phyloP scores from a whole-genome alignment of 2,888 invertebrate species.

The Cephus pulcher region DNA sequence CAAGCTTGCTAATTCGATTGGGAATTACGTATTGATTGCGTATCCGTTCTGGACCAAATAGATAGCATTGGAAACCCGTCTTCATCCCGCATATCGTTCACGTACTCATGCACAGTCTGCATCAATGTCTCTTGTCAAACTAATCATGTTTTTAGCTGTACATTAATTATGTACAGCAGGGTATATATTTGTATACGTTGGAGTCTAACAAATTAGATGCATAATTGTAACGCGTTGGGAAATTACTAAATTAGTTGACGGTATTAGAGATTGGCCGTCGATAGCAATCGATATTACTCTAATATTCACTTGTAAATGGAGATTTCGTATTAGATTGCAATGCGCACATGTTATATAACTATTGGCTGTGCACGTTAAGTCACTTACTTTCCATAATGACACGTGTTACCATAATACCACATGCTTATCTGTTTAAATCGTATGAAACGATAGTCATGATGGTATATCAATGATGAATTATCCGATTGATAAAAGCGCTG shows the following conservation, averaged over 20 bases:
- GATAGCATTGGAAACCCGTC: background rate
- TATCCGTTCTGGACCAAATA: background rate
- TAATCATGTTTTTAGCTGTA: background rate
- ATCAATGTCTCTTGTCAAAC: background rate
- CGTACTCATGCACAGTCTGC: background rate
- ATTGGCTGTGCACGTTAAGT: background rate
- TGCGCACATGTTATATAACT: background rate
- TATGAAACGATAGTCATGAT: background rate
- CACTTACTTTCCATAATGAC: background rate
- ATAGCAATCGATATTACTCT: background rate
- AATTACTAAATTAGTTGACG: background rate
- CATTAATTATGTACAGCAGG: background rate
- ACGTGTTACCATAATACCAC: background rate
- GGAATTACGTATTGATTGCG: background rate
- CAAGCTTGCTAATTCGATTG: constrained; percentile 50
- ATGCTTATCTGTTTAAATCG: background rate
- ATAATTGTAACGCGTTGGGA: background rate
- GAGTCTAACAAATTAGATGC: background rate
- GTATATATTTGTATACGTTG: background rate
- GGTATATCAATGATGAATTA: background rate
- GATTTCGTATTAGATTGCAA: background rate
- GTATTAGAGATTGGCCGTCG: background rate
- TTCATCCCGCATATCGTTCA: background rate
- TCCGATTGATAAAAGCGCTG: background rate
- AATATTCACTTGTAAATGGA: background rate